Conservation (phyloP, 2,113 vertebrate genomes). For the Neofelis nebulosa region DNA sequence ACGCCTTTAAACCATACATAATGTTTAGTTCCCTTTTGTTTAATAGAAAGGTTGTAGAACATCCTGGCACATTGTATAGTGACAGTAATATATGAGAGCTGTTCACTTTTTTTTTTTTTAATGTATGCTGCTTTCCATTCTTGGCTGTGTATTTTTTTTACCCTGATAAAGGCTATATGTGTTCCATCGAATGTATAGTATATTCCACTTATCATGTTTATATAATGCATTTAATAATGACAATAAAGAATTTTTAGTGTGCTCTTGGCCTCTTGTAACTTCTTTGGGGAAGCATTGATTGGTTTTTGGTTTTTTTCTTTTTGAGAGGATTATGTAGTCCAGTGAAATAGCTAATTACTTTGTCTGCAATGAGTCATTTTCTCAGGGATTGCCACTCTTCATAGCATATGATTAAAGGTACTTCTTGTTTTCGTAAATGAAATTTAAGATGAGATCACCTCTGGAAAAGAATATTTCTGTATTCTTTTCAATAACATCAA, state of each 20-base stretch:
- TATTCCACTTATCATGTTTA: neutral
- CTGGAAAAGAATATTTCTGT: neutral
- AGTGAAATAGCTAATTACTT: neutral
- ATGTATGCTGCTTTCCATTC: neutral
- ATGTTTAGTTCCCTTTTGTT: neutral
- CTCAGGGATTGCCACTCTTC: neutral
- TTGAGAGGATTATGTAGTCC: neutral
- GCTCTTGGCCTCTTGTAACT: neutral
- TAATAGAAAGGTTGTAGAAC: neutral
- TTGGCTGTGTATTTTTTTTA: neutral
- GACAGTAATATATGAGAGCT: neutral
- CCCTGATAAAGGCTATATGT: neutral
- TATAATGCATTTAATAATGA: conserved; percentile 5
- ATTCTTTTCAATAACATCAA: neutral
- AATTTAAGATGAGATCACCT: neutral
- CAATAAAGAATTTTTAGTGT: conserved; percentile 68
- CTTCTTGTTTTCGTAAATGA: conserved; percentile 5
- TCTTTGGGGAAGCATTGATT: neutral
- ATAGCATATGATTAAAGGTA: neutral
- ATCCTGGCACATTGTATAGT: neutral
- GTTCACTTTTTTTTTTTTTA: neutral
- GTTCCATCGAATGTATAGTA: neutral
- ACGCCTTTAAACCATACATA: conserved; percentile 22
- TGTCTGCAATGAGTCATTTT: neutral
- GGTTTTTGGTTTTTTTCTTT: neutral